Conservation (phyloP, 2,888 invertebrate species). For the Drosophila yooni region DNA sequence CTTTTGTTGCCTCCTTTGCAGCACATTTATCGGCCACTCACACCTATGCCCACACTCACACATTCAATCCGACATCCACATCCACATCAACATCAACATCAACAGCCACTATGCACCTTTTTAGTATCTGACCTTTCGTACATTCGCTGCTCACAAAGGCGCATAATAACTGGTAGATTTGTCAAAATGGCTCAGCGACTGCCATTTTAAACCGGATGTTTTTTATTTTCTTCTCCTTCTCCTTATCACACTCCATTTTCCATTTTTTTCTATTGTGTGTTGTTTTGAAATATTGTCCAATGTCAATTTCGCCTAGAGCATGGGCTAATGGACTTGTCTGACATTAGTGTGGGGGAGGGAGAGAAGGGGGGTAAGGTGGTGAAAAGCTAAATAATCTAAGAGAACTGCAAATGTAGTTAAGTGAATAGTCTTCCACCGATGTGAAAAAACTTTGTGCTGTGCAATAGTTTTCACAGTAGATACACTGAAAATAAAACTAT, state of each 20-base stretch:
- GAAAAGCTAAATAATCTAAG: conserved; percentile 1
- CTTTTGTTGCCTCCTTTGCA: conserved; percentile 51
- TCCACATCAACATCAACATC: conserved; percentile 7
- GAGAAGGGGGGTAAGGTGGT: background rate
- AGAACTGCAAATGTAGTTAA: conserved; percentile 1
- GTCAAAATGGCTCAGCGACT: conserved; percentile 68
- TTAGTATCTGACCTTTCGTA: conserved; percentile 46
- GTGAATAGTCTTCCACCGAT: conserved; percentile 1
- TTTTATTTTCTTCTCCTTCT: conserved; percentile 16
- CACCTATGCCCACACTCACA: conserved; percentile 2
- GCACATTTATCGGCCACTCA: conserved; percentile 50
- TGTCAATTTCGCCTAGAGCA: conserved; percentile 35
- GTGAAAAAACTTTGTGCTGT: background rate
- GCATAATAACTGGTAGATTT: conserved; percentile 74
- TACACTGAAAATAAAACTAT: background rate
- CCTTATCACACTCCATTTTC: background rate
- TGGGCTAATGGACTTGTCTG: conserved; percentile 46
- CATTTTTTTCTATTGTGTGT: conserved; percentile 7
- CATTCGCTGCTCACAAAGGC: conserved; percentile 48
- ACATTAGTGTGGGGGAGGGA: background rate
- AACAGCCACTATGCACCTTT: conserved; percentile 73
- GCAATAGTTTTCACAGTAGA: background rate
- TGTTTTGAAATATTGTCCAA: conserved; percentile 29
- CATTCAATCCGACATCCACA: conserved; percentile 29
- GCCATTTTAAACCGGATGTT: conserved; percentile 80